phyloP scores from a whole-genome alignment of 1,140 invertebrate genomes.

The Lordiphosa collinella region DNA sequence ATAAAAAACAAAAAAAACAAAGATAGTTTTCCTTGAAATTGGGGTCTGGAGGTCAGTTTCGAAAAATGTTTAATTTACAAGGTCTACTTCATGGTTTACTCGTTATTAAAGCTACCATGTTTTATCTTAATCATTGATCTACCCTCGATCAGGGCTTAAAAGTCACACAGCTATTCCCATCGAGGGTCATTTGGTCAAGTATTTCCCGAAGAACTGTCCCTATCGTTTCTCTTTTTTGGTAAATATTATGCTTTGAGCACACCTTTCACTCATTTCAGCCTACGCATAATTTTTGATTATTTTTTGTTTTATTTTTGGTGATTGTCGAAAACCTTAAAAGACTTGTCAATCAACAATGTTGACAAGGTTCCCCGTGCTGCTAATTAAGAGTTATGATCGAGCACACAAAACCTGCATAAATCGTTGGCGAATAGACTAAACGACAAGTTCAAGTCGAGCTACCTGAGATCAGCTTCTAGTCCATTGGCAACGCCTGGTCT shows the following conservation, averaged over 20 bases:
- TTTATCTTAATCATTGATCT: no score
- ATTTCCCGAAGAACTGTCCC: neutral
- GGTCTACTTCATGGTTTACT: no score
- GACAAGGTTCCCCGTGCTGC: slow-evolving; percentile 61
- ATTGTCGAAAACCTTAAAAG: slow-evolving; percentile 69
- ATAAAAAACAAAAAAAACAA: no score
- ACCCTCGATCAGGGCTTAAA: no score
- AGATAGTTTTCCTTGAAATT: no score
- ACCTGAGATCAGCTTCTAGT: slow-evolving; percentile 2
- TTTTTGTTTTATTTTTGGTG: slow-evolving; percentile 42
- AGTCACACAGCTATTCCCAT: no score
- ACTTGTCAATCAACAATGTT: slow-evolving; percentile 74
- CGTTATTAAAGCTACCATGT: no score
- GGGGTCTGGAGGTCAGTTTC: no score
- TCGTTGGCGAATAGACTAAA: slow-evolving; percentile 36
- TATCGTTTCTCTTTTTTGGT: slow-evolving; percentile 33
- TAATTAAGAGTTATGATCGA: slow-evolving; percentile 76
- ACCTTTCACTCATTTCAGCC: slow-evolving; percentile 62
- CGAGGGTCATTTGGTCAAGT: no score
- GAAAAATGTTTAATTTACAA: no score
- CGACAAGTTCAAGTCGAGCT: slow-evolving; percentile 17
- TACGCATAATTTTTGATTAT: slow-evolving; percentile 48
- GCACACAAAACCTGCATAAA: slow-evolving; percentile 60
- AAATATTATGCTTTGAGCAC: slow-evolving; percentile 23
- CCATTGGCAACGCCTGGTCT: slow-evolving; percentile 1